Base-by-base conservation (phyloP, 2,113 vertebrate genomes). In the Spea bombifrons region DNA sequence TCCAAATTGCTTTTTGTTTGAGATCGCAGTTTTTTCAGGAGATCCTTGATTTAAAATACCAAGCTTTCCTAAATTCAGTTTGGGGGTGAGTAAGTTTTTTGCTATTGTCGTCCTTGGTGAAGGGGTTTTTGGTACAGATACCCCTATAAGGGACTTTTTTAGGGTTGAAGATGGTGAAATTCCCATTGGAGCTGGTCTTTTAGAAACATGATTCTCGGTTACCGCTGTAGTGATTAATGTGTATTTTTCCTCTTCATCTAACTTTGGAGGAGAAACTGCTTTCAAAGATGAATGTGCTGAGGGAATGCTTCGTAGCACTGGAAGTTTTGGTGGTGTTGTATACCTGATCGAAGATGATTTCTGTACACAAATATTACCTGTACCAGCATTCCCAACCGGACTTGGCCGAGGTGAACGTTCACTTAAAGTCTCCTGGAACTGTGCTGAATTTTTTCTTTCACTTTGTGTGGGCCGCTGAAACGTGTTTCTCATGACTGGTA, bases 151-250 rank as follows among this genome's bases (percentile, higher is more conserved):
- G 3, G 77, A 73, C 8, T 80, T 80, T 73, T 74, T 73, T 7
- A 80, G 78, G n/a, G 78, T 74, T 66, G 78, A 80, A 17, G 78
- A 80, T 50, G 78, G 78, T 17, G 78, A 80, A 12, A 80, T 74
- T 68, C 78, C 78, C 45, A 80, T 30, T 48, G 78, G 17, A 68
- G 78, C 44, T 7, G 78, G 78, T 66, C 78, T 53, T 9, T 73
- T 73, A 59, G 71, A 50, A n/a, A 68, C 17, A 59, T 48, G 7
- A 17, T 61, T 67, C 16, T 47, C 57, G 16, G n/a, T 55, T 9
- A 66, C 3, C 4, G 10, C 55, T 8, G 12, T 7, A 74, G 5
- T 61, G 43, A 30, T 73, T 17, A 6, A 9, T 15, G 10, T 49
- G 16, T 73, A 71, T 16, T 57, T 50, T 16, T 80, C 64, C 49